These are phyloP conservation scores for Euborellia annulipes DNA, from an alignment of 1,140 invertebrate species.

Conservation along the genomic window DNA sequence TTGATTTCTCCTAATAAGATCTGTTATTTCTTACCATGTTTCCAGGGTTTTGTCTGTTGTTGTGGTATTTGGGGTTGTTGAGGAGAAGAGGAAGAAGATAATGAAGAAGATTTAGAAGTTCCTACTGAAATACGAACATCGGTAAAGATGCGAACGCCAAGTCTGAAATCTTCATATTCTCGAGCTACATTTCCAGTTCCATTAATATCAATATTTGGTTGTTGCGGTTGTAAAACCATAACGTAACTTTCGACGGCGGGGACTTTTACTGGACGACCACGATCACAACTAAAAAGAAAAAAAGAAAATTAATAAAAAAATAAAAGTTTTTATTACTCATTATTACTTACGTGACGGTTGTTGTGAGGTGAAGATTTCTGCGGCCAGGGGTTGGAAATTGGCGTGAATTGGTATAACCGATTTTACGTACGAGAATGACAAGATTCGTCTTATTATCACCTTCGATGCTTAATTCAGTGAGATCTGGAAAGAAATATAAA, in stretches of 20 bases:
- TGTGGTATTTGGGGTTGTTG: conserved; percentile 11
- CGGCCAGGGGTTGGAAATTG: conserved; percentile 84
- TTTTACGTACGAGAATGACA: conserved; percentile 67
- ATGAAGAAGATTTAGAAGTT: conserved; percentile 18
- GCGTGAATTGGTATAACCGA: conserved; percentile 80
- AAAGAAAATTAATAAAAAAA: conserved; percentile 2
- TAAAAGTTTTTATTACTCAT: not conserved
- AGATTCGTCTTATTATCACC: conserved; percentile 80
- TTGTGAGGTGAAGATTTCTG: conserved; percentile 69
- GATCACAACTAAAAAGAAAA: conserved; percentile 39
- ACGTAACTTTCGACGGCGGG: conserved; percentile 66
- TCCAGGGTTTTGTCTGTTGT: conserved; percentile 23
- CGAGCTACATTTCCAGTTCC: conserved; percentile 64
- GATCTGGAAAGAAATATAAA: conserved; percentile 34
- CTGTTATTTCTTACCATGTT: conserved; percentile 27
- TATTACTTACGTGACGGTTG: conserved; percentile 49
- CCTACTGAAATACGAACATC: conserved; percentile 55
- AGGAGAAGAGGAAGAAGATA: conserved; percentile 16
- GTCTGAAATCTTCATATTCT: conserved; percentile 71
- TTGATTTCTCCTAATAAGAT: no score
- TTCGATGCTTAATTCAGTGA: conserved; percentile 81
- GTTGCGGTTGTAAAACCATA: conserved; percentile 70
- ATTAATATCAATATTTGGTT: conserved; percentile 67
- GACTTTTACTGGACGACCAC: conserved; percentile 49
- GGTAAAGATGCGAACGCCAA: conserved; percentile 69